These are phyloP conservation scores for Balaenoptera acutorostrata DNA, from an alignment of 2,113 vertebrate genomes.

Conservation along the genomic window DNA sequence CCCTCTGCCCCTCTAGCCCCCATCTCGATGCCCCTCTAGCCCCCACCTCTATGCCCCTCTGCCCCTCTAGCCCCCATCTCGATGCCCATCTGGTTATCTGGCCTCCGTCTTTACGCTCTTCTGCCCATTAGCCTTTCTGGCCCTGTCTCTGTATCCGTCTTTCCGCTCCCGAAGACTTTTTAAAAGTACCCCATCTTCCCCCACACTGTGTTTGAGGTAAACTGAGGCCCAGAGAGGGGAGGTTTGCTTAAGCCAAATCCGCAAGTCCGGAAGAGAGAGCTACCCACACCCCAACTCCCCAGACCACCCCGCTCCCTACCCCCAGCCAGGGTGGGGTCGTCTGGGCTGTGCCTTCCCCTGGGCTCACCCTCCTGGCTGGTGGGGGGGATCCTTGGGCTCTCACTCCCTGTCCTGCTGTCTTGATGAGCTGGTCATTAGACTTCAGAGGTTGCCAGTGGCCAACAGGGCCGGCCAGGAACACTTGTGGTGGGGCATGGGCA, in stretches of 20 bases:
- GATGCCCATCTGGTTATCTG: too few species aligned
- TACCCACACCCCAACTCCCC: background rate
- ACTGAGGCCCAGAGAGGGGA: background rate
- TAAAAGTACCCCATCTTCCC: background rate
- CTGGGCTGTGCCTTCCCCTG: background rate
- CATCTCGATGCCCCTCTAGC: too few species aligned
- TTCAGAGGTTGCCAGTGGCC: background rate
- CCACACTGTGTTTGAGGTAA: background rate
- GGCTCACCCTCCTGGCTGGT: background rate
- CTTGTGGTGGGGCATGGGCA: rapidly evolving
- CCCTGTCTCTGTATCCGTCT: background rate
- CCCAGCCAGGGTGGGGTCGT: background rate
- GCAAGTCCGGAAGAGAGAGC: too few species aligned
- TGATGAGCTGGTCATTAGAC: background rate
- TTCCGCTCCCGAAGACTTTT: background rate
- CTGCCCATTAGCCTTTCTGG: too few species aligned
- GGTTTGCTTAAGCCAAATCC: background rate
- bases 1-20: background rate
- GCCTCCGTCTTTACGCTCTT: too few species aligned
- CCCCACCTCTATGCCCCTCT: background rate
- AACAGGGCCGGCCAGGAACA: background rate
- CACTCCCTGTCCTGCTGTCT: background rate
- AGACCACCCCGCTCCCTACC: background rate
- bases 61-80: too few species aligned
- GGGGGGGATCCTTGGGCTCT: background rate